These are phyloP conservation scores for Gouania willdenowi DNA, from an alignment of 2,797 vertebrate species.

Conservation along the genomic window DNA sequence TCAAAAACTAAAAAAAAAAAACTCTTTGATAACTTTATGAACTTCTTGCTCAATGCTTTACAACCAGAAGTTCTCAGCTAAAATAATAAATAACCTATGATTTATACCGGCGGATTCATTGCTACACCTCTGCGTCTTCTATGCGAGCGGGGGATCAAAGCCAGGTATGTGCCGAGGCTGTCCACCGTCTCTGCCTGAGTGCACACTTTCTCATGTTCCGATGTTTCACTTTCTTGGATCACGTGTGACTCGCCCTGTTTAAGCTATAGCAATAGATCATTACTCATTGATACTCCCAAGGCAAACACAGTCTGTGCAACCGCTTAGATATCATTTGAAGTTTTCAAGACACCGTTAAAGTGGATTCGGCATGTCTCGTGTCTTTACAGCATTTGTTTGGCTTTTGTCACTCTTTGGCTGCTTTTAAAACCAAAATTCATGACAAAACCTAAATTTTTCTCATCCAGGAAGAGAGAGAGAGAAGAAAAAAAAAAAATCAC, in stretches of 20 bases:
- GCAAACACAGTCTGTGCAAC: slow-evolving; percentile 6
- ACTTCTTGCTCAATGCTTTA: slow-evolving; percentile 20
- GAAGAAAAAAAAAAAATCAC: no score
- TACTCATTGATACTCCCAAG: slow-evolving; percentile 21
- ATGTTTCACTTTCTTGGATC: slow-evolving; percentile 4
- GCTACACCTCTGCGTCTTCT: slow-evolving; percentile 23
- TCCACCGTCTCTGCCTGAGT: background rate
- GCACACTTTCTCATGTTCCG: slow-evolving; percentile 13
- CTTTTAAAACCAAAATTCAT: no score
- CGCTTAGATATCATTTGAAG: slow-evolving; percentile 19
- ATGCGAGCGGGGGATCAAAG: slow-evolving; percentile 22
- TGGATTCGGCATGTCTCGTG: slow-evolving; percentile 8
- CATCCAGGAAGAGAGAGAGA: no score
- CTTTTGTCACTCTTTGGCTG: background rate
- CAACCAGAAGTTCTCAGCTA: slow-evolving; percentile 10
- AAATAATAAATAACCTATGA: slow-evolving; percentile 43
- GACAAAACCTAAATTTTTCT: no score
- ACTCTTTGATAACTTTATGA: slow-evolving; percentile 40
- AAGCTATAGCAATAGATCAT: slow-evolving; percentile 24
- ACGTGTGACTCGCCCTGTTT: slow-evolving; percentile 7
- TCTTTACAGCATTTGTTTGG: background rate
- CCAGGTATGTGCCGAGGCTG: slow-evolving; percentile 27
- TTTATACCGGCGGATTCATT: slow-evolving; percentile 15
- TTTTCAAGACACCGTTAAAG: slow-evolving; percentile 18
- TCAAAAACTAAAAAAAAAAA: slow-evolving; percentile 18